A percentile compares a stretch with the other conserved stretches of the same genome.
phyloP scores from a whole-genome alignment of 2,888 invertebrate species.

The Corythucha ciliata region DNA sequence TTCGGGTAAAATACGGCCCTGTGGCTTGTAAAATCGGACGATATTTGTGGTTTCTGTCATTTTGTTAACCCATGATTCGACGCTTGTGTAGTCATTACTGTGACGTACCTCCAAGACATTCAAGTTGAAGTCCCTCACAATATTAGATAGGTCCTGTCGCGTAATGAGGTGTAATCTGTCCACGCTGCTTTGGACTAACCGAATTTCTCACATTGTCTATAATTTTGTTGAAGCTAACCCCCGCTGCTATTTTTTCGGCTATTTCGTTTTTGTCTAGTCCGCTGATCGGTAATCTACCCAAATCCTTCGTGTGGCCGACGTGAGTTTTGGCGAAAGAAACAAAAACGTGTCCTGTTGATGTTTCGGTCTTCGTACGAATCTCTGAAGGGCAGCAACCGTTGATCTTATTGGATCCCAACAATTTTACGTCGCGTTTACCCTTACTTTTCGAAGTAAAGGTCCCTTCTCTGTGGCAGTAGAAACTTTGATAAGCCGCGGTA shows the following conservation, averaged over 20 bases:
- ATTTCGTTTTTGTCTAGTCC: constrained; percentile 1
- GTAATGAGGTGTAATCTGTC: no score
- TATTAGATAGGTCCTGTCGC: constrained; percentile 13
- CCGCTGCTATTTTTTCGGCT: constrained; percentile 15
- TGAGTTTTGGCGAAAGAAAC: constrained; percentile 2
- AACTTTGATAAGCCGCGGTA: background rate
- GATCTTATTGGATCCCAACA: constrained; percentile 13
- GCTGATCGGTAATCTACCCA: constrained; percentile 5
- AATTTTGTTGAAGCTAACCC: constrained; percentile 5
- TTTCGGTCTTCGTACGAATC: constrained; percentile 1
- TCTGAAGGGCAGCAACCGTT: constrained; percentile 15
- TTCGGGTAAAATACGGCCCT: background rate
- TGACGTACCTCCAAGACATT: background rate
- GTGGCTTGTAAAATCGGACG: constrained; percentile 16
- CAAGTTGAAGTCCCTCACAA: constrained; percentile 4
- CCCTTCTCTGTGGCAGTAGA: constrained; percentile 8
- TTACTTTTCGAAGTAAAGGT: background rate
- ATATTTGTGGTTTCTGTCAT: background rate
- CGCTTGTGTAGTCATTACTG: constrained; percentile 3
- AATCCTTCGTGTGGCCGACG: constrained; percentile 14
- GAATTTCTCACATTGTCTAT: constrained; percentile 1
- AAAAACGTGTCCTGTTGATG: background rate
- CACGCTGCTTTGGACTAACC: no score
- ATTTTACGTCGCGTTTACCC: constrained; percentile 1
- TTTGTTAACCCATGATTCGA: constrained; percentile 11